Base-by-base conservation (phyloP, 2,888 invertebrate species). In the Netelia virgata region DNA sequence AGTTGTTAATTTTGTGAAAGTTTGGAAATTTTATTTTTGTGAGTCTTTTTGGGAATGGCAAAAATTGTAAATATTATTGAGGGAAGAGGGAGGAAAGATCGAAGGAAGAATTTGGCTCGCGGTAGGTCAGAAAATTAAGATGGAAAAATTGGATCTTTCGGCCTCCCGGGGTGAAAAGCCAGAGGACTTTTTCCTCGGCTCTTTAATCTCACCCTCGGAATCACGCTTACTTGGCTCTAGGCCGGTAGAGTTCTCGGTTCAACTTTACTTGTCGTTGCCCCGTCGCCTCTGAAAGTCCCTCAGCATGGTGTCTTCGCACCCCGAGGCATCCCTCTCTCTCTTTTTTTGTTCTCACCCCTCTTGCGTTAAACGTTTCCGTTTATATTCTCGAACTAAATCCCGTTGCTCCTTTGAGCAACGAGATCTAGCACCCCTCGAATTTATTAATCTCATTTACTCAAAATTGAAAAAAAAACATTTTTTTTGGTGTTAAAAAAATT, bases 121-220 rank as follows among this genome's bases (percentile, higher is more conserved):
- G 23, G 74, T 74, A 53, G 73, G 68, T 70, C 70, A 69, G 77
- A 82, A 36, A 36, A 82, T 75, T 63, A 59, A 78, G 81, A 82
- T 47, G 41, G 84, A 84, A 84, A 82, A 84, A 84, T 84, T 84
- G 84, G 84, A 82, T 84, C 74, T 82, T 73, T 55, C 63, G 68
- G 53, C 64, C 73, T 73, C 84, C 84, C 50, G 77, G 36, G 20
- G 84, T 36, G 84, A 74, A 50, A 68, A 20, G 72, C 50, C 41
- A 43, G 63, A 84, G 73, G 69, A 84, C 80, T 63, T 83, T 72
- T 76, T 84, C 72, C 76, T 81, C 77, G 76, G 76, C 84, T 81
- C 77, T 69, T 84, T 84, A 84, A 81, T 84, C 81, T 81, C 84
- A 36, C 55, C 70, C 76, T 84, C 76, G 84, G 84, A 84, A 84